Evolutionary conservation across 2,797 vertebrate species (phyloP).

Genomic region (Emys orbicularis): DNA sequence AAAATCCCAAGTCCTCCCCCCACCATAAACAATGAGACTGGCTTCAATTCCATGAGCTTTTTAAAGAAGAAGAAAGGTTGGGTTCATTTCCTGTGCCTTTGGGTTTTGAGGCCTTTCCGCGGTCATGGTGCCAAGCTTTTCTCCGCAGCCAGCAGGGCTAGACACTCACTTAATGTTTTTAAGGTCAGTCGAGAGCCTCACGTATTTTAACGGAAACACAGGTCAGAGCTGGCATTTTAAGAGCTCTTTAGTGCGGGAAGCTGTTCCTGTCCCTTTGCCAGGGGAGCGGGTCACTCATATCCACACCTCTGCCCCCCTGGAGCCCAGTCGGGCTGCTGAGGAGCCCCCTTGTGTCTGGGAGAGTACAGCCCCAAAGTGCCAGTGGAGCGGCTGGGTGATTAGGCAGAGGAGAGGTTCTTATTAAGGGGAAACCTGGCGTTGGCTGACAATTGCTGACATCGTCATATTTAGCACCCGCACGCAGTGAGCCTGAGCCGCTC

Average conservation of each 20-base stretch:
- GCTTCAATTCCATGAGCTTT: background rate
- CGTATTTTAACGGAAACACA: background rate
- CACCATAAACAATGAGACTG: background rate
- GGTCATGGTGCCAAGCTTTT: background rate
- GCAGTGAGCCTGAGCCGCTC: slow-evolving; percentile 68
- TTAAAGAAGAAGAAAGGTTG: background rate
- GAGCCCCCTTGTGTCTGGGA: background rate
- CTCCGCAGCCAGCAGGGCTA: background rate
- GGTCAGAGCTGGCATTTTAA: slow-evolving; percentile 56
- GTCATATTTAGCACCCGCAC: slow-evolving; percentile 77
- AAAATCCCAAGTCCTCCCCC: background rate
- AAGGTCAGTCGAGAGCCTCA: background rate
- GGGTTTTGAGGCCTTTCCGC: background rate
- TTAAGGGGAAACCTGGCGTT: slow-evolving; percentile 68
- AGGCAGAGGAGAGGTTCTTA: slow-evolving; percentile 57
- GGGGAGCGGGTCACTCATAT: slow-evolving; percentile 31
- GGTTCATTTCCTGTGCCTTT: background rate
- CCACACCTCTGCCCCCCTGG: slow-evolving; percentile 40
- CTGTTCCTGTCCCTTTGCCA: slow-evolving; percentile 47
- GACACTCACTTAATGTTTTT: background rate
- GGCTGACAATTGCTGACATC: slow-evolving; percentile 75
- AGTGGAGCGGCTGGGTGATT: background rate
- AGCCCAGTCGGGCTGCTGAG: slow-evolving; percentile 14
- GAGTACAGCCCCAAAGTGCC: background rate
- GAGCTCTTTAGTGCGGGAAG: slow-evolving; percentile 50